Evolutionary conservation across 2,888 invertebrate species (phyloP).

Genomic region (Plutella xylostella): DNA sequence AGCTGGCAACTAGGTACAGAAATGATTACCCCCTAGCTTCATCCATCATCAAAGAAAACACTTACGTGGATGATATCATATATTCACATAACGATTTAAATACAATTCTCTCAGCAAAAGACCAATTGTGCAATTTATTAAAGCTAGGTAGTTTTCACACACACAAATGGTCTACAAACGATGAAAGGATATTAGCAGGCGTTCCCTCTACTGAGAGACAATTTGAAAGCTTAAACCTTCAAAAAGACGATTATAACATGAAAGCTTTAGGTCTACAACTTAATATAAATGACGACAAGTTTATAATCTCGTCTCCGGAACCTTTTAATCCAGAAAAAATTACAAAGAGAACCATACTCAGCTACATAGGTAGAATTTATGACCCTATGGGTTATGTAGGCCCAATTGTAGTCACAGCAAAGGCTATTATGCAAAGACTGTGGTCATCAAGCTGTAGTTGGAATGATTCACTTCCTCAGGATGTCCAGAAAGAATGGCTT

Average conservation of each 20-base stretch:
- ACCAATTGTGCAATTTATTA: neutral
- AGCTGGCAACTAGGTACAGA: neutral
- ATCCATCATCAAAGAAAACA: slow-evolving; percentile 8
- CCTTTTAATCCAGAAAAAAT: neutral
- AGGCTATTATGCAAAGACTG: slow-evolving; percentile 14
- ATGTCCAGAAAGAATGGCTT: slow-evolving; percentile 8
- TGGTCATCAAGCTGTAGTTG: slow-evolving; percentile 12
- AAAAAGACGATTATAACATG: slow-evolving; percentile 9
- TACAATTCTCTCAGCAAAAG: neutral
- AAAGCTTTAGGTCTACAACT: neutral
- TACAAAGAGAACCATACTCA: slow-evolving; percentile 8
- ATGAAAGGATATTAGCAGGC: neutral
- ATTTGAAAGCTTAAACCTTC: slow-evolving; percentile 13
- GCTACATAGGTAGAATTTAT: slow-evolving; percentile 13
- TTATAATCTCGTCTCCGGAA: slow-evolving; percentile 6
- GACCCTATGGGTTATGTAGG: slow-evolving; percentile 15
- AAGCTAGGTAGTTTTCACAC: neutral
- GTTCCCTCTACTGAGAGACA: slow-evolving; percentile 6
- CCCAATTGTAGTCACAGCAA: slow-evolving; percentile 12
- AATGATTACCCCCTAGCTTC: slow-evolving; percentile 6
- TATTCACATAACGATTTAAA: neutral
- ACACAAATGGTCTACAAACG: neutral
- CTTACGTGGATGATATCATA: slow-evolving; percentile 14
- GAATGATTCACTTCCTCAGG: slow-evolving; percentile 6
- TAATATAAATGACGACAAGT: neutral